Base-by-base conservation (phyloP, 2,888 invertebrate species). In the Hedychridium roseum region DNA sequence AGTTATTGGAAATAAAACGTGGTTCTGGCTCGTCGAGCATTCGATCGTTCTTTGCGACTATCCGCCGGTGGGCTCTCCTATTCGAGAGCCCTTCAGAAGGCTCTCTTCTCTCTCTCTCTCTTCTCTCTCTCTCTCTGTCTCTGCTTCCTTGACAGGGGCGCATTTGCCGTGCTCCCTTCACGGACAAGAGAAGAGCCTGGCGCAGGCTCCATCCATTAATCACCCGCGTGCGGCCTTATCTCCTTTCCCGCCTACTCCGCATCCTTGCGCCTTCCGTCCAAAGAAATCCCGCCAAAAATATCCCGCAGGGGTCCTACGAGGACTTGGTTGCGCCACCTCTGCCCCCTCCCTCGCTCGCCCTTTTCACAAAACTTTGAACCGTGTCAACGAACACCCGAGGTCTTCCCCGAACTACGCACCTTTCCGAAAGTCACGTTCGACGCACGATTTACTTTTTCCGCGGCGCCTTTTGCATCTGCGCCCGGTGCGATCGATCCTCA, bases 121-220 rank as follows among this genome's bases (percentile, higher is more conserved):
- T 20, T 32, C 17, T 15, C 37, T 26, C 30, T 49, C 27, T 23
- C 36, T 27, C 42, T 27, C 44, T 2, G 23, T 11, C 21, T 32
- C 15, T 32, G 43, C 27, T 18, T 35, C 36, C 16, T 15, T 21
- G 7, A 12, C 6, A 16, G 4, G 7, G 21, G 30, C 18, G 7
- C 26, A 17, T 3, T 4, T 2, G 23, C 9, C 14, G 14, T 4
- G 6, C 18, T 18, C 18, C 20, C 3, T 36, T n/a, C 18, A n/a
- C n/a, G n/a, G n/a, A n/a, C n/a, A n/a, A n/a, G n/a, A 11, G 36
- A 20, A 11, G 32, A 31, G 32, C 9, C 1, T 7, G 26, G 11
- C 40, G 34, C 65, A 61, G 60, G 45, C 58, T 49, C 54, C 55
- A 48, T 57, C 58, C 57, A 68, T 70, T 66, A 66, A 70, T 70